A percentile compares a stretch with the other conserved stretches of the same genome.
These are phyloP conservation scores for Cephus sareptanus DNA, from an alignment of 2,888 invertebrate genomes.

Conservation along the genomic window DNA sequence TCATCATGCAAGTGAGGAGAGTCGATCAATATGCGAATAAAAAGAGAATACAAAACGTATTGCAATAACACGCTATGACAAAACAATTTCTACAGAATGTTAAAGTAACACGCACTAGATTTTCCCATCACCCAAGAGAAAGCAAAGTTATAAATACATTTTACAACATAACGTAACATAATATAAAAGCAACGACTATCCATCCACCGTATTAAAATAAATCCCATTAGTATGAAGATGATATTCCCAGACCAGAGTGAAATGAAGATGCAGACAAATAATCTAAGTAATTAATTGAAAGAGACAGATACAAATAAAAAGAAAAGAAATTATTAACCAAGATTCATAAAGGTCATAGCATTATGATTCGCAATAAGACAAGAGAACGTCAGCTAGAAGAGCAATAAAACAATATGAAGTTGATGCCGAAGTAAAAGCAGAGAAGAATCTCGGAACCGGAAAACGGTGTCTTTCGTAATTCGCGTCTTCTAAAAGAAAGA, in stretches of 20 bases:
- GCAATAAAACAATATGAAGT: neutral
- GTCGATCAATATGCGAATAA: neutral
- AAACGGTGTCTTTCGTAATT: neutral
- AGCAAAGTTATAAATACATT: neutral
- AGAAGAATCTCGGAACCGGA: neutral
- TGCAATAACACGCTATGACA: too few species aligned
- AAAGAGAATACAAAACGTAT: neutral
- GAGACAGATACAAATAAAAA: neutral
- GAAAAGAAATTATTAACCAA: neutral
- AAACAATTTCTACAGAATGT: neutral
- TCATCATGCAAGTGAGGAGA: neutral
- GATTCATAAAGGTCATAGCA: neutral
- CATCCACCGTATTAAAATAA: neutral
- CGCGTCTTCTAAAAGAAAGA: constrained; percentile 12
- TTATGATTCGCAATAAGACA: neutral
- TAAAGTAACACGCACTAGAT: neutral
- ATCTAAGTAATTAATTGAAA: neutral
- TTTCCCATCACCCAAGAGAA: neutral
- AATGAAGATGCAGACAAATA: neutral
- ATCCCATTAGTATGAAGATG: neutral
- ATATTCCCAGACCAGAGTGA: neutral
- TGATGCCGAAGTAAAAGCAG: neutral
- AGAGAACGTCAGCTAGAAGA: neutral
- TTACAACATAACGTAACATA: neutral
- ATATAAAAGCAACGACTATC: neutral